Percentiles rank a stretch among this genome's conserved stretches.
Evolutionary conservation across 2,888 invertebrate genomes (phyloP).

Genomic region (Dryocosmus kuriphilus): DNA sequence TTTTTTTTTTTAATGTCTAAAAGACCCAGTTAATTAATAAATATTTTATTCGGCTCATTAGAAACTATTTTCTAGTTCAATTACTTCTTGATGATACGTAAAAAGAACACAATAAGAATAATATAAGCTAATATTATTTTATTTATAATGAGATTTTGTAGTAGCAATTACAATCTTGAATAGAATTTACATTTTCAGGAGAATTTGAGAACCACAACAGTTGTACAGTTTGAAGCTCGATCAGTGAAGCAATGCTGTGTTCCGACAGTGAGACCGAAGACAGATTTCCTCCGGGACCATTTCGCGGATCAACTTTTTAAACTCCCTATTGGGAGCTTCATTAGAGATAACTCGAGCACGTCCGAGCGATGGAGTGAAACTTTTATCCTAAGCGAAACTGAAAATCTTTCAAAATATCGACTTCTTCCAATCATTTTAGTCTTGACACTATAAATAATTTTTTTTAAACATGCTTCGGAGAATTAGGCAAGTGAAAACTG

Average conservation of each 20-base stretch:
- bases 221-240: constrained; percentile 40
- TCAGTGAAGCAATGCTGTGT: background rate
- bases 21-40: no score
- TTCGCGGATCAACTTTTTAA: constrained; percentile 67
- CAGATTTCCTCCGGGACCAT: constrained; percentile 67
- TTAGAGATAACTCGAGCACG: constrained; percentile 59
- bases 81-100: no score
- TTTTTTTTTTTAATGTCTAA: no score
- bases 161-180: background rate
- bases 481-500: no score
- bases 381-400: constrained; percentile 50
- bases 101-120: no score
- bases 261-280: constrained; percentile 51
- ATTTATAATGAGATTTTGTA: no score
- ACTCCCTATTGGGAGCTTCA: constrained; percentile 57
- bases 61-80: no score
- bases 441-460: no score
- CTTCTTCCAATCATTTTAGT: background rate
- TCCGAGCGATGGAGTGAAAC: constrained; percentile 55
- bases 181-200: constrained; percentile 8
- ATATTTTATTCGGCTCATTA: no score
- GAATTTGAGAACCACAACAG: constrained; percentile 13
- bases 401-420: constrained; percentile 25
- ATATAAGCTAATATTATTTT: no score
- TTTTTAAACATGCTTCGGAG: no score